Evolutionary conservation across 2,888 invertebrate species (phyloP), one percentile per base, ranked within the genome.

Genomic region (Apantesis nais): DNA sequence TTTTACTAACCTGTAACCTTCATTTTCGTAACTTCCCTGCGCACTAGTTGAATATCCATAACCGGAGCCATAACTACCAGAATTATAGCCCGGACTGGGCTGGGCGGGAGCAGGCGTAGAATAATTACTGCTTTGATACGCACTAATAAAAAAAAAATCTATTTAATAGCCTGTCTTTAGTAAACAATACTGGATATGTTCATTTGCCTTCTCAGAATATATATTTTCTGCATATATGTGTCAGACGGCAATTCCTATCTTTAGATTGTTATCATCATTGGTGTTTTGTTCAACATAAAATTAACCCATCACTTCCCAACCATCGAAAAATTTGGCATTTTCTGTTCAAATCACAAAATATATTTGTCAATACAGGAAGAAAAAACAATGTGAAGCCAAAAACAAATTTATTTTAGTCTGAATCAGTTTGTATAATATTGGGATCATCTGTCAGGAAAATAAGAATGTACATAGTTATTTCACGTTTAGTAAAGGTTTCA

Each of bases 231-330:
- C 94, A 94, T 90, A 73, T 93, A 77, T 90, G 93, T 93, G 78
- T 93, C 88, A 93, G 93, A 93, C 92, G 93, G 93, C 93, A 93
- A 93, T 94, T 93, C 93, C 93, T 93, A 94, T 93, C 91, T 87
- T 77, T 80, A 86, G 85, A 84, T 85, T 72, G 80, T 78, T 72
- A 77, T 89, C 84, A 88, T 86, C 85, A 88, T 83, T 70, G 62
- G 67, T 55, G 68, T 83, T 25, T 25, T 60, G 12, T 34, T 22
- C 34, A 62, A n/a, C 25, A 55, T 37, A 3, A 61, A 2, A 34
- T 31, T 37, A n/a, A n/a, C n/a, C n/a, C n/a, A n/a, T n/a, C n/a
- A n/a, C n/a, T n/a, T n/a, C n/a, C n/a, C n/a, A n/a, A n/a, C n/a
- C n/a, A n/a, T n/a, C n/a, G n/a, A n/a, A n/a, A n/a, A n/a, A n/a